Evolutionary conservation across 2,113 vertebrate species (phyloP).

Genomic region (Silurus asotus): DNA sequence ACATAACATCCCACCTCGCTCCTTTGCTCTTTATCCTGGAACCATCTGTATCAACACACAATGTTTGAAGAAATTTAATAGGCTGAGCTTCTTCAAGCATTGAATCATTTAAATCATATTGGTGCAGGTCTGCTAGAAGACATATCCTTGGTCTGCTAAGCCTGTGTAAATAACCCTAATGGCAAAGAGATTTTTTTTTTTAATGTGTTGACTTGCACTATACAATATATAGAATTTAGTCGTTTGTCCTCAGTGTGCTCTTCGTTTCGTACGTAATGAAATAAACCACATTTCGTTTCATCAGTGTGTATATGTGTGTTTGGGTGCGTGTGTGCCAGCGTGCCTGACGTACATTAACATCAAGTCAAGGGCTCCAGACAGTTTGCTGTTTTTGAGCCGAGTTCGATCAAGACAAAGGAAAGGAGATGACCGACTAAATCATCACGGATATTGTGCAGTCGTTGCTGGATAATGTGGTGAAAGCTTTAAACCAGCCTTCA

Average conservation of each 20-base stretch:
- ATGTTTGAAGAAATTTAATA: slow-evolving; percentile 4
- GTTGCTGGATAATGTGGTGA: neutral
- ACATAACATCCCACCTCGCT: neutral
- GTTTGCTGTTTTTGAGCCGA: slow-evolving; percentile 15
- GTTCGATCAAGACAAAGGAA: neutral
- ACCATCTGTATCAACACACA: slow-evolving; percentile 40
- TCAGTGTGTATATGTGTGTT: neutral
- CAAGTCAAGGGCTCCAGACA: neutral
- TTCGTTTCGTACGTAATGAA: neutral
- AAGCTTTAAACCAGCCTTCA: neutral
- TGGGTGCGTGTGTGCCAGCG: neutral
- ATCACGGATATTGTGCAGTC: slow-evolving; percentile 11
- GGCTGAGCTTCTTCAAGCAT: slow-evolving; percentile 15
- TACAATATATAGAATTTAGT: neutral
- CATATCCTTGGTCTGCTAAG: neutral
- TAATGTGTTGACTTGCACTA: neutral
- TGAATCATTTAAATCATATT: slow-evolving; percentile 24
- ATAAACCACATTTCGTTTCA: slow-evolving; percentile 15
- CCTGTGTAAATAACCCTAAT: neutral
- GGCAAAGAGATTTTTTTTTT: neutral
- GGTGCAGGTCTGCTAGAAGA: neutral
- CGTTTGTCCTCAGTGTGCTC: neutral
- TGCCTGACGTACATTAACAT: slow-evolving; percentile 14
- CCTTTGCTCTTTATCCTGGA: slow-evolving; percentile 8
- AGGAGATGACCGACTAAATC: neutral